Percentiles rank a stretch among this genome's conserved stretches.
These are phyloP conservation scores for Falco rusticolus DNA, from an alignment of 2,797 vertebrate species.

Conservation along the genomic window DNA sequence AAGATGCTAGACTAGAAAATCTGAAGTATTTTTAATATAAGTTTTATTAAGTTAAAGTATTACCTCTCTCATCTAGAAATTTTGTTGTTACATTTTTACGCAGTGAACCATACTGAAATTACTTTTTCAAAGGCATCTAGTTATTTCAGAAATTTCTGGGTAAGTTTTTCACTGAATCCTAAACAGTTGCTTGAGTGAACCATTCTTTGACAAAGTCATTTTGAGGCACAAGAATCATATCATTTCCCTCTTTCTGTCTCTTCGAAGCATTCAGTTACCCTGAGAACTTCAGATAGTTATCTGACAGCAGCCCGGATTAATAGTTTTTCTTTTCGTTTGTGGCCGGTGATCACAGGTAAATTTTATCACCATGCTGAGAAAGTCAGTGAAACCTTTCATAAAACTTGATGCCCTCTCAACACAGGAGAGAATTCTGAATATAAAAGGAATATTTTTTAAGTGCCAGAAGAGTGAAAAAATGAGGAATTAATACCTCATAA, in stretches of 20 bases:
- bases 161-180: slow-evolving; percentile 10
- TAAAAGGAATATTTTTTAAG: not conserved
- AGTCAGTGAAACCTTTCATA: not conserved
- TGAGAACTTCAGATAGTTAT: not conserved
- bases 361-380: not conserved
- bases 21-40: slow-evolving; percentile 19
- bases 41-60: slow-evolving; percentile 43
- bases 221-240: not conserved
- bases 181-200: not conserved
- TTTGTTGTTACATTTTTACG: not conserved
- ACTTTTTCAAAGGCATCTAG: slow-evolving; percentile 22
- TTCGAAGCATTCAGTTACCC: not conserved
- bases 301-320: not conserved
- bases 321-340: not conserved
- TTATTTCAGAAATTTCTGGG: slow-evolving; percentile 2
- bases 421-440: not conserved
- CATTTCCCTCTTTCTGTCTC: not conserved
- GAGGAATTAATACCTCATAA: not conserved
- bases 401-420: not conserved
- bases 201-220: not conserved
- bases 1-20: slow-evolving; percentile 2
- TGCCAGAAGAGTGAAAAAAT: not conserved
- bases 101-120: slow-evolving; percentile 5
- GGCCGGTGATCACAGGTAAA: not conserved
- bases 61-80: not conserved